phyloP scores from a whole-genome alignment of 2,113 vertebrate genomes.

The Mellivora capensis region DNA sequence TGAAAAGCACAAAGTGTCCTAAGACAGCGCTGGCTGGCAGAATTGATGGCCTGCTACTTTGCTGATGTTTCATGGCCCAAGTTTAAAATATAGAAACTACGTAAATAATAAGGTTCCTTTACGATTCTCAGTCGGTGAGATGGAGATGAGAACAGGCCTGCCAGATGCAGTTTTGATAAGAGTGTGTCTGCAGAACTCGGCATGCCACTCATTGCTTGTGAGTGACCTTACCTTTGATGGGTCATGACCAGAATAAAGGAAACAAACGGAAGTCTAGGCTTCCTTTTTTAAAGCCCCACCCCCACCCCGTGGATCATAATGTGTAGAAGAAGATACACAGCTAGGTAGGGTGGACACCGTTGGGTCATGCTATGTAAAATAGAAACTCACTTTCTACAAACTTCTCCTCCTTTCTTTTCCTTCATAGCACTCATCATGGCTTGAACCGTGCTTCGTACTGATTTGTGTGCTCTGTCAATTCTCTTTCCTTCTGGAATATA shows the following conservation, averaged over 20 bases:
- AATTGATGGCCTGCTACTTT: background rate
- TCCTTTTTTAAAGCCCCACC: too few relatives aligned
- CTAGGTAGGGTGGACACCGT: background rate
- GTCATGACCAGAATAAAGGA: background rate
- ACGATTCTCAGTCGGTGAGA: background rate
- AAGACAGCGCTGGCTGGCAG: background rate
- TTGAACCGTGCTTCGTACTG: background rate
- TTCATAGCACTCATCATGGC: background rate
- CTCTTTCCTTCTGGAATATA: background rate
- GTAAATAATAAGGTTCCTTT: background rate
- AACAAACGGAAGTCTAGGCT: background rate
- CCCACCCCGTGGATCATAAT: background rate
- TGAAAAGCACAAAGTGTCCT: background rate
- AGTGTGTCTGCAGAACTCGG: background rate
- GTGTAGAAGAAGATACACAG: background rate
- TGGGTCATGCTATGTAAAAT: background rate
- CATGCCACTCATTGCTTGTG: background rate
- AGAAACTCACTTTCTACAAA: background rate
- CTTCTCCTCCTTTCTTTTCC: background rate
- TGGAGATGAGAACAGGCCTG: background rate
- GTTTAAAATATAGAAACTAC: conserved; percentile 8
- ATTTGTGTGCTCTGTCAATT: background rate
- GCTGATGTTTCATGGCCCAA: conserved; percentile 2
- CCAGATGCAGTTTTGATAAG: background rate
- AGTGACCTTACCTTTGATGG: background rate